phyloP scores from a whole-genome alignment of 2,797 vertebrate species.

The Scleropages formosus region DNA sequence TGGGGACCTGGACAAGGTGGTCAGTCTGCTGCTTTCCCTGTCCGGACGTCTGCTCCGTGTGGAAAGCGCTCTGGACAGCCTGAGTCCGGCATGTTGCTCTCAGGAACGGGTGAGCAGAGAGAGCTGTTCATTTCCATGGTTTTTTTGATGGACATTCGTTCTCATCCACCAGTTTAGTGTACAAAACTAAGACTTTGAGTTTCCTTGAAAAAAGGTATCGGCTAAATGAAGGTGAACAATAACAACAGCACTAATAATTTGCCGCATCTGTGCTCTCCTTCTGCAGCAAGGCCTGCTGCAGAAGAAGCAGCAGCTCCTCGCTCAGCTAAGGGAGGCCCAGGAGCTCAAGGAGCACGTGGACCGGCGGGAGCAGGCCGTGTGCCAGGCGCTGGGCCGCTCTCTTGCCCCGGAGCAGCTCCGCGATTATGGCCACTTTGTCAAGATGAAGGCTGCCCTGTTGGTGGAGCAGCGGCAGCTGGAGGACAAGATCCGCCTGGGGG shows the following conservation, averaged over 20 bases:
- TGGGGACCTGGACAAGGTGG: conserved; percentile 93
- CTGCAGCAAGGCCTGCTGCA: conserved; percentile 78
- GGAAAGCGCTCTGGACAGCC: conserved; percentile 87
- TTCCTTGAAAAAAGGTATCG: no score
- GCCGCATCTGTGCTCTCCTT: conserved; percentile 14
- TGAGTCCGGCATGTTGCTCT: conserved; percentile 73
- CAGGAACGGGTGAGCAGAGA: conserved; percentile 59
- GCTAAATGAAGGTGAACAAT: background rate
- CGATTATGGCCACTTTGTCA: conserved; percentile 93
- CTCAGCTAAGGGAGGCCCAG: conserved; percentile 88
- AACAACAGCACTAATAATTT: background rate
- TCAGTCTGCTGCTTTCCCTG: conserved; percentile 88
- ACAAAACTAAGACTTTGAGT: no score
- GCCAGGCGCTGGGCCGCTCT: conserved; percentile 76
- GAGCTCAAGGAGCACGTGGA: conserved; percentile 95
- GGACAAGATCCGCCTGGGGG: conserved; percentile 90
- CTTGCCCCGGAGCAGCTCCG: conserved; percentile 79
- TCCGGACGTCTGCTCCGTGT: conserved; percentile 87
- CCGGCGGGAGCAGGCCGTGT: conserved; percentile 80
- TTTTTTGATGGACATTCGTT: no score
- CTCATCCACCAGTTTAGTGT: no score
- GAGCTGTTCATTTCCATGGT: no score
- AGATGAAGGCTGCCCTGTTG: conserved; percentile 93
- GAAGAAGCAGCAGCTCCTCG: conserved; percentile 84
- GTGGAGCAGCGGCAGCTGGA: conserved; percentile 92